These are phyloP conservation scores for Parazoanthus atlanticus DNA, from an alignment of 92 coral and sea anemone genomes.

Conservation along the genomic window DNA sequence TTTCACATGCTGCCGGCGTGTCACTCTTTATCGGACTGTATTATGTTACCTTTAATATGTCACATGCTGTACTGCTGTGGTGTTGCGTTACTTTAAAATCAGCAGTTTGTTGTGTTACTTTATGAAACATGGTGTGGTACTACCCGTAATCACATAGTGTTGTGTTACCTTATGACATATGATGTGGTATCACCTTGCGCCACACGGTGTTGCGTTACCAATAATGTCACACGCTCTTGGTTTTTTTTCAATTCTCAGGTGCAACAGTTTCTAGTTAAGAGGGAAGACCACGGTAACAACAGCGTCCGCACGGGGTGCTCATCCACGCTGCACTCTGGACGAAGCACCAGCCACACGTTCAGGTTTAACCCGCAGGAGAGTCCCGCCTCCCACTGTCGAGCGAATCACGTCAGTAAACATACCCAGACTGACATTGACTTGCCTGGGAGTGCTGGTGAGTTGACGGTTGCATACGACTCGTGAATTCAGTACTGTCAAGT, in stretches of 20 bases:
- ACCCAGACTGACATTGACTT: conserved; percentile 27
- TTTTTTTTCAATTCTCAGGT: background rate
- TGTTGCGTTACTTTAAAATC: background rate
- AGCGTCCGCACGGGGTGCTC: background rate
- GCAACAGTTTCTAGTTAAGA: conserved; percentile 31
- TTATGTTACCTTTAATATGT: too few relatives aligned
- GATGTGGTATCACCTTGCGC: too few relatives aligned
- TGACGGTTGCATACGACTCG: background rate
- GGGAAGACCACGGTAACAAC: conserved; percentile 25
- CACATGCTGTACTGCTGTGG: background rate
- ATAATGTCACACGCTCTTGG: too few relatives aligned
- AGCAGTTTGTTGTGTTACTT: too few relatives aligned
- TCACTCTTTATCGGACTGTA: too few relatives aligned
- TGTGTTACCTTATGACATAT: too few relatives aligned
- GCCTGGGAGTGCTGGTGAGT: conserved; percentile 10
- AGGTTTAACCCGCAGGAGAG: conserved; percentile 17
- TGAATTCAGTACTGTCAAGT: too few relatives aligned
- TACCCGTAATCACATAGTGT: too few relatives aligned
- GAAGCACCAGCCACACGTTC: conserved; percentile 23
- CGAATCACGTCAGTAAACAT: background rate
- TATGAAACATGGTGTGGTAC: too few relatives aligned
- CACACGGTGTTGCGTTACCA: background rate
- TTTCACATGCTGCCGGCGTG: too few relatives aligned
- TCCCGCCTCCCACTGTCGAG: conserved; percentile 21
- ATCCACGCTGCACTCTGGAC: conserved; percentile 1